A percentile compares a stretch with the other conserved stretches of the same genome.
phyloP scores from a whole-genome alignment of 1,140 invertebrate species.

The Aricia agestis region DNA sequence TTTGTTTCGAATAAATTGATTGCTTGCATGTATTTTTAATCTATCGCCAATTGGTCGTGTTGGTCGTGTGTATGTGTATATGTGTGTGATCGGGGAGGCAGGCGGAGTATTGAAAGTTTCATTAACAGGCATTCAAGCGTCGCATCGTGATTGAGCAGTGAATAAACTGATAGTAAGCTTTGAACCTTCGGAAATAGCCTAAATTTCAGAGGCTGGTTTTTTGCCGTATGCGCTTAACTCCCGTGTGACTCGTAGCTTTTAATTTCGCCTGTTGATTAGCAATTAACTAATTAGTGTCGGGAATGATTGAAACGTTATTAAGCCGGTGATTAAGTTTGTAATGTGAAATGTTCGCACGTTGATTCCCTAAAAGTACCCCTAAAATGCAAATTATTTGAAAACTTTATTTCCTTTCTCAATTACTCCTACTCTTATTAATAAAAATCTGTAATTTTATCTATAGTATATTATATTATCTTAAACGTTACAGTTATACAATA shows the following conservation, averaged over 20 bases:
- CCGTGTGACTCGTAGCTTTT: neutral
- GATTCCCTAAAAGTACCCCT: no score
- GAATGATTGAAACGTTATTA: neutral
- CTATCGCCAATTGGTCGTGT: conserved; percentile 3
- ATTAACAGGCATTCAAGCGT: conserved; percentile 30
- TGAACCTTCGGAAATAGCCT: conserved; percentile 14
- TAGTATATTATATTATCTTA: no score
- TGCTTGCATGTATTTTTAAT: conserved; percentile 10
- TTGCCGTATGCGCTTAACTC: neutral
- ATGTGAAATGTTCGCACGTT: no score
- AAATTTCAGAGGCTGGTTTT: conserved; percentile 17
- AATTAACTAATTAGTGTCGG: neutral
- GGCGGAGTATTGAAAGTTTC: conserved; percentile 27
- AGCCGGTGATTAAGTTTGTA: no score
- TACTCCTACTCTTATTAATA: no score
- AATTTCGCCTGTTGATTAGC: neutral
- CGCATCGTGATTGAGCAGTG: conserved; percentile 29
- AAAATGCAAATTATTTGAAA: no score
- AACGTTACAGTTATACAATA: no score
- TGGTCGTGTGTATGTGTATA: neutral
- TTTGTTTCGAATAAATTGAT: conserved; percentile 6
- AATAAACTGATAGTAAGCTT: conserved; percentile 30
- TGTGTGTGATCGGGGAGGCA: conserved; percentile 2
- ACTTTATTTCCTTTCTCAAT: no score
- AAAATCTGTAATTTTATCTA: no score